Evolutionary conservation across 2,888 invertebrate species (phyloP).

Genomic region (Drosophila demipolita): DNA sequence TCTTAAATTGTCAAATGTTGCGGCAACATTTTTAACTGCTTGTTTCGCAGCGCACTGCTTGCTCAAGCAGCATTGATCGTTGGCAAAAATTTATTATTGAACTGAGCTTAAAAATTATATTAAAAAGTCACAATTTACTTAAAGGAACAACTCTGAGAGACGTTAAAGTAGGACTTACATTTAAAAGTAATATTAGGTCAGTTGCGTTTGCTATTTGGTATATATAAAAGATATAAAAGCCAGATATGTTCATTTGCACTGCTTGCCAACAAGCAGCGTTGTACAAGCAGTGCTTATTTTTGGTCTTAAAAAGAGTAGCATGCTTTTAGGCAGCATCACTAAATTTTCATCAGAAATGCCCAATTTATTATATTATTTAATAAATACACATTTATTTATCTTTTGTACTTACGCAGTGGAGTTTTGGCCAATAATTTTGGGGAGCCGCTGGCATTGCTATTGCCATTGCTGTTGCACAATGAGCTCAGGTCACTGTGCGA

Average conservation of each 20-base stretch:
- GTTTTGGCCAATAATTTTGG: constrained; percentile 86
- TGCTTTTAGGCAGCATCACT: constrained; percentile 16
- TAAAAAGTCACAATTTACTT: neutral
- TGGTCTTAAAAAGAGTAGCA: constrained; percentile 10
- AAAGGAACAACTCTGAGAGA: fast-evolving
- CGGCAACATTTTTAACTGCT: constrained; percentile 53
- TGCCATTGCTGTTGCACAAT: constrained; percentile 83
- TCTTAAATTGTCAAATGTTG: constrained; percentile 60
- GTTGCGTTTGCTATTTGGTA: too few relatives aligned
- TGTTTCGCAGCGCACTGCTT: constrained; percentile 15
- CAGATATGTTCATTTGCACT: neutral
- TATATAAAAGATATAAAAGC: neutral
- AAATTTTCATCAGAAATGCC: neutral
- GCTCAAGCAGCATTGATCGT: constrained; percentile 13
- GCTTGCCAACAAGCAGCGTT: neutral
- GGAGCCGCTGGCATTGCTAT: constrained; percentile 78
- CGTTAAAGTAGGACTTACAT: neutral
- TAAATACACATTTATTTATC: neutral
- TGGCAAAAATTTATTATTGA: neutral
- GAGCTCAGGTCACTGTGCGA: constrained; percentile 90
- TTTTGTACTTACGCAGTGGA: constrained; percentile 85
- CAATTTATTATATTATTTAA: neutral
- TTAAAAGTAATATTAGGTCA: neutral
- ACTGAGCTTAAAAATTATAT: neutral
- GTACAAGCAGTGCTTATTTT: neutral